Conservation (phyloP, 2,888 invertebrate genomes). For the Agriopis marginaria region DNA sequence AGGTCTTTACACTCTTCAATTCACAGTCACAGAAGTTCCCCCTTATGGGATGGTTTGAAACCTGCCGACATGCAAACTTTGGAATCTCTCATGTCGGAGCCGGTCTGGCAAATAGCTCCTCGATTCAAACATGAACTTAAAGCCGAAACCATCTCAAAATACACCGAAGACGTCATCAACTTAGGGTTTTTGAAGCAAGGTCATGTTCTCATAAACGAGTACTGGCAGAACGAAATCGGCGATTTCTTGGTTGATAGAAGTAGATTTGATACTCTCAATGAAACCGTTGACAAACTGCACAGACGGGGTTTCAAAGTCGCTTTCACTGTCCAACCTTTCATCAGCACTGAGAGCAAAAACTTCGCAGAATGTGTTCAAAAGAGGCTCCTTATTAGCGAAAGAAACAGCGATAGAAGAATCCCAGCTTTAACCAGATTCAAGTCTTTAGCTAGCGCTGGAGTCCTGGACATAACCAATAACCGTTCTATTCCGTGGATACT, state of each 20-base stretch:
- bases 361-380: conserved; percentile 93
- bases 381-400: conserved; percentile 92
- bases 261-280: conserved; percentile 92
- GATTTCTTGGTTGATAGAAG: conserved; percentile 93
- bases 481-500: conserved; percentile 93
- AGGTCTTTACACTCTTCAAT: conserved; percentile 91
- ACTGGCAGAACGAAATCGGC: conserved; percentile 94
- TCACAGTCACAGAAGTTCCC: conserved; percentile 88
- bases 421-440: conserved; percentile 94
- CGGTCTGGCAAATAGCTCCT: conserved; percentile 95
- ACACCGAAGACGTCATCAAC: conserved; percentile 93
- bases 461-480: conserved; percentile 95
- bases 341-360: conserved; percentile 93
- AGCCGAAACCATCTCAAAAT: conserved; percentile 91
- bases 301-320: conserved; percentile 95
- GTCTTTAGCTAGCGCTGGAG: conserved; percentile 92
- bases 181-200: conserved; percentile 92
- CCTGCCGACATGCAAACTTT: conserved; percentile 91
- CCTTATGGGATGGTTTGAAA: conserved; percentile 93
- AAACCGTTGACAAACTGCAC: conserved; percentile 92
- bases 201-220: conserved; percentile 92
- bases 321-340: conserved; percentile 96
- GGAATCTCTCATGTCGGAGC: conserved; percentile 92
- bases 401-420: conserved; percentile 91
- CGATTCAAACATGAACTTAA: conserved; percentile 88